Conservation (phyloP, 2,797 vertebrate species). For the Galagoides demidoff region DNA sequence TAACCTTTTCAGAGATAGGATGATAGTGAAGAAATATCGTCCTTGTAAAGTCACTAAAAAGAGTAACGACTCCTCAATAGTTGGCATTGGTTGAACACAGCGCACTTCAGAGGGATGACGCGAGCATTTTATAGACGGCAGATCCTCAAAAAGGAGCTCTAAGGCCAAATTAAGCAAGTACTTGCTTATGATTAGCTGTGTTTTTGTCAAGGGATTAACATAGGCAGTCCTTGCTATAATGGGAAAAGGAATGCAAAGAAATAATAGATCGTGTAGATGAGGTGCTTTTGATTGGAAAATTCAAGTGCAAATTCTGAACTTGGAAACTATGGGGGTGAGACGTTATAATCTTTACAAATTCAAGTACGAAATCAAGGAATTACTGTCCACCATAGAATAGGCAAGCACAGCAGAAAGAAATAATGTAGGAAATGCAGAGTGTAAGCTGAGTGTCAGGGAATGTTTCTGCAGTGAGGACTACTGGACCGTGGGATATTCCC, state of each 20-base stretch:
- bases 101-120: neutral
- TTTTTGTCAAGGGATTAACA: neutral
- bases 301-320: neutral
- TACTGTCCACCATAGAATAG: neutral
- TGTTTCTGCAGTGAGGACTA: neutral
- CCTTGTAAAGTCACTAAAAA: neutral
- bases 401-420: neutral
- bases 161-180: neutral
- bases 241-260: neutral
- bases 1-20: conserved; percentile 41
- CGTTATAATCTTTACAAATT: conserved; percentile 8
- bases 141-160: neutral
- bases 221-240: neutral
- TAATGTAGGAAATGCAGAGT: neutral
- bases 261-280: neutral
- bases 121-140: neutral
- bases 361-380: conserved; percentile 2
- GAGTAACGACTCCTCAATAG: neutral
- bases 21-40: neutral
- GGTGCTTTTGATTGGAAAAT: conserved; percentile 13
- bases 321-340: neutral
- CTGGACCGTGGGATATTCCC: neutral
- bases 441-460: neutral
- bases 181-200: neutral
- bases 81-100: neutral